Percentiles rank a stretch among this genome's conserved stretches.
Evolutionary conservation across 2,797 vertebrate genomes (phyloP).

Genomic region (Anolis apletophallus): DNA sequence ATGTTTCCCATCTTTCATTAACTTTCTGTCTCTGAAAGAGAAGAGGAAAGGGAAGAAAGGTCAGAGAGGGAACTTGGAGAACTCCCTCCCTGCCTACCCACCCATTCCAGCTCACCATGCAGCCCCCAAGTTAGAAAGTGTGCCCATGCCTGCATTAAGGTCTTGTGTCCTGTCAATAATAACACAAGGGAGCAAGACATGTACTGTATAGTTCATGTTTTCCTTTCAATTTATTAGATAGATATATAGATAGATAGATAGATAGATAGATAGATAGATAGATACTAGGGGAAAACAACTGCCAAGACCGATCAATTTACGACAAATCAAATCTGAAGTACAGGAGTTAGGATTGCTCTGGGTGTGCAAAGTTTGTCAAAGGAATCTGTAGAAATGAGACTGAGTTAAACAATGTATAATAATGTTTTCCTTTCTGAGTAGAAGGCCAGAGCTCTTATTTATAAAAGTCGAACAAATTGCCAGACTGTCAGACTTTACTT

Average conservation of each 20-base stretch:
- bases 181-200: not conserved
- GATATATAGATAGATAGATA: too few species aligned
- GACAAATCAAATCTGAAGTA: not conserved
- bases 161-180: not conserved
- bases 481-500: slow-evolving; percentile 28
- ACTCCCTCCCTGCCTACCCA: too few species aligned
- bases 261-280: too few species aligned
- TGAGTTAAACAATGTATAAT: not conserved
- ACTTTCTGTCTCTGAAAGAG: too few species aligned
- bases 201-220: not conserved
- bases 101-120: too few species aligned
- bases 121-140: too few species aligned
- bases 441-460: slow-evolving; percentile 21
- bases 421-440: slow-evolving; percentile 48
- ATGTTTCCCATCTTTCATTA: too few species aligned
- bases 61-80: too few species aligned
- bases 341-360: slow-evolving; percentile 30
- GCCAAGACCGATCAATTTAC: slow-evolving; percentile 22
- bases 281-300: too few species aligned
- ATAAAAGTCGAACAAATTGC: slow-evolving; percentile 29
- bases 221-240: not conserved
- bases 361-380: slow-evolving; percentile 13
- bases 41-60: too few species aligned
- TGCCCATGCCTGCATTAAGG: not conserved
- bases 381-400: slow-evolving; percentile 16